A percentile compares a stretch with the other conserved stretches of the same genome.
Evolutionary conservation across 2,113 vertebrate genomes (phyloP).

Genomic region (Neolamprologus devosi): DNA sequence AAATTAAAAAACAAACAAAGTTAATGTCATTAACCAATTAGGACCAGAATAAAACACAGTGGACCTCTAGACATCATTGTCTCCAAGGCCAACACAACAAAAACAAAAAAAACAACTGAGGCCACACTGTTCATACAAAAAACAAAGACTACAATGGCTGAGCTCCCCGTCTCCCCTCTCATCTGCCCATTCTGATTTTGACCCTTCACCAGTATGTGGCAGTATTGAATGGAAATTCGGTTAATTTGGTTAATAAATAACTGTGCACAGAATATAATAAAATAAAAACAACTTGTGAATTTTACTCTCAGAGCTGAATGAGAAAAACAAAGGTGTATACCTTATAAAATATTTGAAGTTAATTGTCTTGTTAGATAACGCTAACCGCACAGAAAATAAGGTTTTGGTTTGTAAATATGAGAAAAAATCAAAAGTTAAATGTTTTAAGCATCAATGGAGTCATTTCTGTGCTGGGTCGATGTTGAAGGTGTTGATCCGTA

Average conservation of each 20-base stretch:
- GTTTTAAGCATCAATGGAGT: not conserved
- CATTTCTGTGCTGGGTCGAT: not conserved
- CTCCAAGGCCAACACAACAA: not conserved
- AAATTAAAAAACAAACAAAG: not conserved
- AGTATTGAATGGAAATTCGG: not conserved
- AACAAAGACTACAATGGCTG: not conserved
- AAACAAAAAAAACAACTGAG: not conserved
- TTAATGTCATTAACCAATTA: not conserved
- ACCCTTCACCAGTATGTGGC: not conserved
- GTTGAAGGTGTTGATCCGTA: not conserved
- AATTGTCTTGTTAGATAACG: not conserved
- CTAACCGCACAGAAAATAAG: not conserved
- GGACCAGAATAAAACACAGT: not conserved
- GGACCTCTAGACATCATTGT: not conserved
- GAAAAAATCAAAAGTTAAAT: not conserved
- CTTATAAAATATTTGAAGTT: not conserved
- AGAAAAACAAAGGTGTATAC: not conserved
- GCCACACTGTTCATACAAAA: not conserved
- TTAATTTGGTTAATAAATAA: not conserved
- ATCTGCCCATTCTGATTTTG: not conserved
- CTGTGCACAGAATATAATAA: not conserved
- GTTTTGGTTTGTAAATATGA: not conserved
- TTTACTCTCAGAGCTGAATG: not conserved
- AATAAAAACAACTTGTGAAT: not conserved
- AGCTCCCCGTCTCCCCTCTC: not conserved